Conservation (phyloP, 2,113 vertebrate species). For the Albula glossodonta region DNA sequence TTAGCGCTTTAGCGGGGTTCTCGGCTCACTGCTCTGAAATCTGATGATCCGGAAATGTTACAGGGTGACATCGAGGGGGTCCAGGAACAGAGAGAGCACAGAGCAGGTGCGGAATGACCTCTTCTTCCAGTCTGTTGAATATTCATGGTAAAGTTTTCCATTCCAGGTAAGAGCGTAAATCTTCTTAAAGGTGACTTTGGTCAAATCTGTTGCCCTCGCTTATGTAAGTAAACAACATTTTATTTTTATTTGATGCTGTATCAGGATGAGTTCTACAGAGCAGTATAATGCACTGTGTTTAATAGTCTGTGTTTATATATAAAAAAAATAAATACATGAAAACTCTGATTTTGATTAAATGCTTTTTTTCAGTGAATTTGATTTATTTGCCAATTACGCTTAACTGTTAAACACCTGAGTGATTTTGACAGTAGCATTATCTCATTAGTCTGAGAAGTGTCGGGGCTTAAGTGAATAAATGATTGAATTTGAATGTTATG, state of each 20-base stretch:
- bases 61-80: slow-evolving; percentile 28
- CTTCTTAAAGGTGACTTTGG: background rate
- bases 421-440: too few relatives aligned
- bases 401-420: too few relatives aligned
- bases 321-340: too few relatives aligned
- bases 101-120: slow-evolving; percentile 30
- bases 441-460: too few relatives aligned
- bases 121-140: background rate
- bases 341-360: too few relatives aligned
- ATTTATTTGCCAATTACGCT: too few relatives aligned
- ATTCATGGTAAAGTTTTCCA: slow-evolving; percentile 1
- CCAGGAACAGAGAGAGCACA: slow-evolving; percentile 23
- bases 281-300: too few relatives aligned
- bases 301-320: too few relatives aligned
- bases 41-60: slow-evolving; percentile 22
- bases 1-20: background rate
- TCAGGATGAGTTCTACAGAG: too few relatives aligned
- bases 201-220: slow-evolving; percentile 2
- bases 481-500: too few relatives aligned
- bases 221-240: background rate
- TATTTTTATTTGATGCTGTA: background rate
- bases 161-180: background rate
- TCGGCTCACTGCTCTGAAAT: background rate
- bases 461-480: too few relatives aligned
- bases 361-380: too few relatives aligned